phyloP scores from a whole-genome alignment of 2,888 invertebrate species.

The Oeneis ivallda region DNA sequence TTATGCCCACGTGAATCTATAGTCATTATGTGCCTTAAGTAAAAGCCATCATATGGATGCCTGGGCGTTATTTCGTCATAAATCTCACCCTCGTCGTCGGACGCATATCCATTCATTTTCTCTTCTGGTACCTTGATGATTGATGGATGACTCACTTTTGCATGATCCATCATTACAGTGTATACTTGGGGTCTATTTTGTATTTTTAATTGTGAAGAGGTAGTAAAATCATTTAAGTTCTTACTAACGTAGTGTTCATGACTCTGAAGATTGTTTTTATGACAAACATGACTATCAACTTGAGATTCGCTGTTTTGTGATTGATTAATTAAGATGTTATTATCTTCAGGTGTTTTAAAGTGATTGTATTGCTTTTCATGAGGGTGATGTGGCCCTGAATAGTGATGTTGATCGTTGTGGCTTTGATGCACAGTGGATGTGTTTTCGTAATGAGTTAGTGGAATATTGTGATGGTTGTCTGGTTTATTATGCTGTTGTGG shows the following conservation, averaged over 20 bases:
- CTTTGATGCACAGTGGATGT: not conserved
- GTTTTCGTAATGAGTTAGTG: conserved; percentile 29
- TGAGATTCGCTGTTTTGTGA: conserved; percentile 27
- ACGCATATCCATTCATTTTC: conserved; percentile 56
- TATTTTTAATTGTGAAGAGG: conserved; percentile 29
- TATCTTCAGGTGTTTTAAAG: conserved; percentile 37
- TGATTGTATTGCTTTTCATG: conserved; percentile 37
- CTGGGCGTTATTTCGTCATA: conserved; percentile 63
- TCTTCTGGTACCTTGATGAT: conserved; percentile 39
- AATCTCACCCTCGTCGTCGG: conserved; percentile 58
- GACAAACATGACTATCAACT: conserved; percentile 2
- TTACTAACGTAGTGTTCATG: conserved; percentile 16
- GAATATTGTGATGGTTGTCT: conserved; percentile 30
- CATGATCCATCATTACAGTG: conserved; percentile 55
- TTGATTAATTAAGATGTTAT: conserved; percentile 37
- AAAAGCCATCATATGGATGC: conserved; percentile 77
- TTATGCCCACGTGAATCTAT: conserved; percentile 68
- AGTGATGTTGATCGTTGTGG: conserved; percentile 15
- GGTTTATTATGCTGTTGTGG: conserved; percentile 37
- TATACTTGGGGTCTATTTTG: conserved; percentile 46
- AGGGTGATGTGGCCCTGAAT: conserved; percentile 19
- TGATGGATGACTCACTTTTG: conserved; percentile 41
- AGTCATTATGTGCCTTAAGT: conserved; percentile 67
- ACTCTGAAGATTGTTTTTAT: conserved; percentile 6
- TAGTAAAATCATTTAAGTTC: conserved; percentile 13